Evolutionary conservation across 2,113 vertebrate species (phyloP).

Genomic region (Hiodon tergisus): DNA sequence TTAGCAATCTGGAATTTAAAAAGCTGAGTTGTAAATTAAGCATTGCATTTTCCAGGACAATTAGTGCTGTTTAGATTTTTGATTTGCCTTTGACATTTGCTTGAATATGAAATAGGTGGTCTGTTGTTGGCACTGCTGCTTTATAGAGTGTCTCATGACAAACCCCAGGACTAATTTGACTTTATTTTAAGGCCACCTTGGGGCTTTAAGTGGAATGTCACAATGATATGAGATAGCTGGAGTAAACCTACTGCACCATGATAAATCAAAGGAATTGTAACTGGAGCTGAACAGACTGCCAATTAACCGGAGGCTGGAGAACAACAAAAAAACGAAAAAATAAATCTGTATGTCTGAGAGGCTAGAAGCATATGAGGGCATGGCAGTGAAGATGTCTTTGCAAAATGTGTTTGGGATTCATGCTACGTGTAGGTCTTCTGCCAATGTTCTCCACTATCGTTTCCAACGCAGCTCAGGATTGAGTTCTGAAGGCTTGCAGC

Average conservation of each 20-base stretch:
- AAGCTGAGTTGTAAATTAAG: constrained; percentile 1
- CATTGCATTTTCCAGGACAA: not conserved
- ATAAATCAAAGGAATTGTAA: constrained; percentile 36
- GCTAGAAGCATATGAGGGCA: not conserved
- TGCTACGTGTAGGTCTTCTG: too few species aligned
- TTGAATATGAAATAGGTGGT: constrained; percentile 1
- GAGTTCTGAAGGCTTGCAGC: too few species aligned
- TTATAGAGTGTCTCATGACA: constrained; percentile 13
- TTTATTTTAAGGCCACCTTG: constrained; percentile 23
- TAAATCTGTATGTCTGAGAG: not conserved
- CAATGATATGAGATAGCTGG: constrained; percentile 3
- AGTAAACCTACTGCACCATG: constrained; percentile 26
- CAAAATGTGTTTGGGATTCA: not conserved
- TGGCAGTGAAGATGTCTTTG: not conserved
- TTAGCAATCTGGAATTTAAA: not conserved
- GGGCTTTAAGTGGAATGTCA: constrained; percentile 22
- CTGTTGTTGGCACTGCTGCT: constrained; percentile 13
- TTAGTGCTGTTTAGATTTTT: not conserved
- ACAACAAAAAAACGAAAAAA: constrained; percentile 22
- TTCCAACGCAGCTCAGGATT: too few species aligned
- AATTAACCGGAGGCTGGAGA: constrained; percentile 34
- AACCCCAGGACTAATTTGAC: constrained; percentile 32
- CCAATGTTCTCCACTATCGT: too few species aligned
- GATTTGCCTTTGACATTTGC: not conserved
- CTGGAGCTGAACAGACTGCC: constrained; percentile 28